These are phyloP conservation scores for Perithous albicinctus DNA, from an alignment of 2,888 invertebrate species.

Conservation along the genomic window DNA sequence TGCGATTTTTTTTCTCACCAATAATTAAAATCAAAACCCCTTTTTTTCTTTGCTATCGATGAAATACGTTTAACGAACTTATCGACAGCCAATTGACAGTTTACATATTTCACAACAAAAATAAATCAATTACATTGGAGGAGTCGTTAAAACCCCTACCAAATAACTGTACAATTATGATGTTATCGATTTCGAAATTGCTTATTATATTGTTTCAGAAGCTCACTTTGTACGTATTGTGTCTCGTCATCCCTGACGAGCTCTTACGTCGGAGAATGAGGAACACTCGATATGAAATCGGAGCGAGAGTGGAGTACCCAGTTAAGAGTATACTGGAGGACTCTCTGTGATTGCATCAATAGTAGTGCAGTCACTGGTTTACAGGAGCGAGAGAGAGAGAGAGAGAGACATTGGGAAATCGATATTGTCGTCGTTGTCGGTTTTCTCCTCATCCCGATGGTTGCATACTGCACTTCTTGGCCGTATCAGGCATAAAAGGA, in stretches of 20 bases:
- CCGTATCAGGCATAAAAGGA: neutral
- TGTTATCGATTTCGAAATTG: neutral
- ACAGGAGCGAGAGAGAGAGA: slow-evolving; percentile 20
- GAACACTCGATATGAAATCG: slow-evolving; percentile 16
- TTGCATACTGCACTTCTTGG: neutral
- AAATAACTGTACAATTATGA: neutral
- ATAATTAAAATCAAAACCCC: too few relatives aligned
- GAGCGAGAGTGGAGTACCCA: slow-evolving; percentile 7
- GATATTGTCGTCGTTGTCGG: slow-evolving; percentile 43
- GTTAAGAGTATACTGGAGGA: slow-evolving; percentile 14
- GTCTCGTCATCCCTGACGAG: neutral
- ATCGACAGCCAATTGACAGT: too few relatives aligned
- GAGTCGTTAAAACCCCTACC: neutral
- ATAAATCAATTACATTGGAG: too few relatives aligned
- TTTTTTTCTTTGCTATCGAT: too few relatives aligned
- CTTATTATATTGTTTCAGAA: neutral
- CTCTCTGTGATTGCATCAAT: slow-evolving; percentile 35
- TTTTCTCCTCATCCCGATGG: neutral
- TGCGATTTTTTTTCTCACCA: too few relatives aligned
- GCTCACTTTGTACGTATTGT: neutral
- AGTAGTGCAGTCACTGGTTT: slow-evolving; percentile 1
- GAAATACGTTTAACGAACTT: too few relatives aligned
- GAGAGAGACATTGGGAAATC: slow-evolving; percentile 35
- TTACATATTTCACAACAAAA: too few relatives aligned
- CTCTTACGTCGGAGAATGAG: neutral